Base-by-base conservation (phyloP, 2,797 vertebrate species). In the Gallinago solitaria region DNA sequence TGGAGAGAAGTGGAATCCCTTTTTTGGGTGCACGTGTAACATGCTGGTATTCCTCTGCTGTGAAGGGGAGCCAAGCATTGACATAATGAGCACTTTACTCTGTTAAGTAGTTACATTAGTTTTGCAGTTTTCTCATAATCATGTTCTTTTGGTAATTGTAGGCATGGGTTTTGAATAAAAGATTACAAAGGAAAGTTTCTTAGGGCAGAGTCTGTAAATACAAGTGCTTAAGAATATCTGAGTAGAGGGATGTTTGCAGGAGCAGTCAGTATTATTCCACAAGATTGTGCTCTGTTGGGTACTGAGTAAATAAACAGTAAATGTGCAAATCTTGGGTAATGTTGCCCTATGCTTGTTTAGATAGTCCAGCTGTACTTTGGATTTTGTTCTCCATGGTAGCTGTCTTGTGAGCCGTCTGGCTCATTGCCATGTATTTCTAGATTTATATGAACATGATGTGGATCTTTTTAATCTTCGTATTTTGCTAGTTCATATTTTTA, bases 281-380 rank as follows among this genome's bases (percentile, higher is more conserved):
- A 41, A 69, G 51, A 51, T 19, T 76, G 63, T 79, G 67, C 74
- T 90, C 51, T 12, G 28, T 41, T 87, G 47, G 43, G 35, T 93
- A 75, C 67, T 75, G 65, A 45, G 71, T 84, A 87, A 93, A 94
- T 87, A 88, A 95, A 88, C 56, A 78, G 32, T 68, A 67, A 89
- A 63, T 28, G 81, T 88, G 74, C 68, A 79, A 47, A 78, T 87
- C 76, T 77, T 78, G 57, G 83, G 16, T 75, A 39, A 60, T 23
- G 21, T 74, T 83, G 77, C 69, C 75, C 43, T 60, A 3, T 75
- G 54, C 17, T 89, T 92, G 81, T 90, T 95, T 92, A 78, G 65
- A 71, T 71, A 89, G 82, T 82, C 47, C 64, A 77, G 47, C 74
- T 83, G 65, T 93, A 74, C 74, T 95, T 88, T 53, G 63, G 51